A percentile compares a stretch with the other conserved stretches of the same genome.
Conservation (phyloP, 2,888 invertebrate species). For the Apantesis nais region DNA sequence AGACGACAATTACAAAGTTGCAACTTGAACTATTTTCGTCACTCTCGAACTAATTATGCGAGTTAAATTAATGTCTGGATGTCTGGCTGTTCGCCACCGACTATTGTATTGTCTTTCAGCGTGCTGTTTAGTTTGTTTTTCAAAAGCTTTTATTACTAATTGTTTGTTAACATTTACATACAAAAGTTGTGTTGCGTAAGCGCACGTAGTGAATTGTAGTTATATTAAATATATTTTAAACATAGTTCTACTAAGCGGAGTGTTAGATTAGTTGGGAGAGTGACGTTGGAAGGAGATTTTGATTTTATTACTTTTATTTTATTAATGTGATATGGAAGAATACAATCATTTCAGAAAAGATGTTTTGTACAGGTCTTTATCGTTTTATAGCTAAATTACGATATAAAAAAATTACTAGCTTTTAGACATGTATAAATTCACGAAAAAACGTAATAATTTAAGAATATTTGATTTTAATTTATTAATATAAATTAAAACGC, state of each 20-base stretch:
- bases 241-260: slow-evolving; percentile 21
- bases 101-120: slow-evolving; percentile 53
- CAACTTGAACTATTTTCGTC: slow-evolving; percentile 38
- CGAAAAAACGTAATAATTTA: too few relatives aligned
- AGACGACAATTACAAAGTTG: slow-evolving; percentile 4
- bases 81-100: slow-evolving; percentile 31
- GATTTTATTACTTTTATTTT: too few relatives aligned
- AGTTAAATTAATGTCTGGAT: slow-evolving; percentile 54
- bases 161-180: slow-evolving; percentile 50
- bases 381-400: not conserved
- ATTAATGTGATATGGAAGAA: too few relatives aligned
- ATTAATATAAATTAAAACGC: not conserved
- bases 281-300: too few relatives aligned
- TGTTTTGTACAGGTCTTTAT: not conserved
- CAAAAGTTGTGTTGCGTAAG: slow-evolving; percentile 41
- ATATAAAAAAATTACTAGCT: not conserved
- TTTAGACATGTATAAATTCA: too few relatives aligned
- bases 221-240: slow-evolving; percentile 30
- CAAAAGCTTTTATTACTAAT: slow-evolving; percentile 49
- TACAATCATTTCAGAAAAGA: not conserved
- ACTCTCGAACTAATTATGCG: slow-evolving; percentile 52
- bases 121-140: slow-evolving; percentile 38
- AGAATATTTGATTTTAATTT: not conserved
- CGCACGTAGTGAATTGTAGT: slow-evolving; percentile 31
- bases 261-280: not conserved